Evolutionary conservation across 1,140 invertebrate species (phyloP).

Genomic region (Lutraria rhynchaena): DNA sequence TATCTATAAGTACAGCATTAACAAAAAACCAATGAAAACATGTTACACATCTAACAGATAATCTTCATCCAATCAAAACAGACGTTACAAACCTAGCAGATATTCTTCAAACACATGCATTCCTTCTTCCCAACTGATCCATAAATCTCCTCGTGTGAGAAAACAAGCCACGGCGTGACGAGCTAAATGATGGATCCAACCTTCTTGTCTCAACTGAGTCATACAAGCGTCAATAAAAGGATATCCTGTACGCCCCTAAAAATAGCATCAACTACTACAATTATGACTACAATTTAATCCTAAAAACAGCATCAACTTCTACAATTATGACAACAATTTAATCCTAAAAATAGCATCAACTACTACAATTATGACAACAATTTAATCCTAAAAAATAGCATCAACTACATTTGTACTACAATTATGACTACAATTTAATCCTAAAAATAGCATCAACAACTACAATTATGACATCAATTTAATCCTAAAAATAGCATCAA

Average conservation of each 20-base stretch:
- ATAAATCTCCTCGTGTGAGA: conserved; percentile 93
- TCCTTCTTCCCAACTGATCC: conserved; percentile 96
- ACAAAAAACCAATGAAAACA: background rate
- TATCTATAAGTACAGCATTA: no score
- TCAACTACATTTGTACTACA: background rate
- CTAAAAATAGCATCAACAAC: background rate
- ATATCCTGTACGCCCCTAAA: conserved; percentile 92
- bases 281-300: no score
- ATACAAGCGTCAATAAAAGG: conserved; percentile 97
- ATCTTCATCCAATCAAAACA: no score
- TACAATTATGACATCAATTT: background rate
- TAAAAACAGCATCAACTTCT: no score
- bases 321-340: no score
- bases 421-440: background rate
- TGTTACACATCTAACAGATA: no score
- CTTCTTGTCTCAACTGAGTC: conserved; percentile 92
- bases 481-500: no score
- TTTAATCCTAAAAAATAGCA: no score
- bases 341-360: no score
- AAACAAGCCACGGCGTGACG: conserved; percentile 94
- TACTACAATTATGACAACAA: no score
- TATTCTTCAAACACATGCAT: conserved; percentile 96
- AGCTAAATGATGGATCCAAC: conserved; percentile 95
- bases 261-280: no score
- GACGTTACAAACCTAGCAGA: conserved; percentile 84